Base-by-base conservation (phyloP, 2,113 vertebrate species). In the Grantiella picta region DNA sequence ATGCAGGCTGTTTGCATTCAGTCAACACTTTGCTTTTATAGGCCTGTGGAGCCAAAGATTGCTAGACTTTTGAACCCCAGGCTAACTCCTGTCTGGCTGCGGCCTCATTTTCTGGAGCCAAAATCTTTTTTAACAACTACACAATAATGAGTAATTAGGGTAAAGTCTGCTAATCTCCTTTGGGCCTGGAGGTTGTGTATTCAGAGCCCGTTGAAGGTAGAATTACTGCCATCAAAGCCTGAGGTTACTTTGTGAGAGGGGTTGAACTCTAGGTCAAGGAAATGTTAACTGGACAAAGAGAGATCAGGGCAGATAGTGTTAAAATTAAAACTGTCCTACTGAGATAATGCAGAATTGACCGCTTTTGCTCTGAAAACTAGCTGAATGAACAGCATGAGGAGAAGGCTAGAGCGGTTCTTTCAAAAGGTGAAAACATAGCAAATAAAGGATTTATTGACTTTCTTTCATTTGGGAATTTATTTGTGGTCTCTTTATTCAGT, bases 21-120 rank as follows among this genome's bases (percentile, higher is more conserved):
- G 95, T 97, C 98, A 98, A 98, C 98, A 98, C 98, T 98, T 96
- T 18, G 84, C 93, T 98, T 98, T 98, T 98, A 98, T 98, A 98
- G 96, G 82, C 94, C 96, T 91, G 82, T 91, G 97, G 98, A 98
- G 98, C 97, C 98, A 98, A 98, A 97, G 97, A 97, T 94, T 98
- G 96, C 96, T 95, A 98, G 97, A 97, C 97, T 98, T 98, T 92
- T 98, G 97, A 98, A 98, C 98, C 96, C 89, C 92, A 94, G 94
- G 96, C 96, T 96, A 96, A 96, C 97, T 98, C 97, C 96, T 97
- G 98, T 98, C 98, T 98, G 98, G 97, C 97, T 98, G 90, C 96
- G 96, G 94, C 95, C 94, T 97, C 95, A 95, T 95, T 97, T 98
- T 97, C 96, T 98, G 97, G 97, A 98, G 96, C 96, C 97, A 96